phyloP scores from a whole-genome alignment of 1,140 invertebrate genomes.

The Episyrphus balteatus region DNA sequence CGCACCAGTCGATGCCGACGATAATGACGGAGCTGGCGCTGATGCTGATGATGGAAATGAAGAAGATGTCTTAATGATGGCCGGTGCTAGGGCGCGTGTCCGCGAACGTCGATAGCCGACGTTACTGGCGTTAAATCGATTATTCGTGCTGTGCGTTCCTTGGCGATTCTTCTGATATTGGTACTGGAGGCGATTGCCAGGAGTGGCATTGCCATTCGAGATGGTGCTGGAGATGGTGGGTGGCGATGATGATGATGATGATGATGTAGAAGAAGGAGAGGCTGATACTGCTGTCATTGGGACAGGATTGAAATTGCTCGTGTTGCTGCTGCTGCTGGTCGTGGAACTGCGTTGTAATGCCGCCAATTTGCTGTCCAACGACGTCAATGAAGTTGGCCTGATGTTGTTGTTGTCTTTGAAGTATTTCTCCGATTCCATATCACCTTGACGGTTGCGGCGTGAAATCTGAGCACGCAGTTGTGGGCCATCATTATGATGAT shows the following conservation, averaged over 20 bases:
- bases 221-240: conserved; percentile 11
- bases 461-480: conserved; percentile 6
- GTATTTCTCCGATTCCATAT: no score
- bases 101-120: conserved; percentile 18
- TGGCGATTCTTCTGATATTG: conserved; percentile 12
- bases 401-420: background rate
- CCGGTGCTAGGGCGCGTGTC: conserved; percentile 9
- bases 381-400: background rate
- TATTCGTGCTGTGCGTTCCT: background rate
- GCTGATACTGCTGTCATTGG: background rate
- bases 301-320: background rate
- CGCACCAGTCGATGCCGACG: conserved; percentile 13
- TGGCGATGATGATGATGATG: background rate
- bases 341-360: background rate
- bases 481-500: conserved; percentile 2
- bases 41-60: background rate
- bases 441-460: background rate
- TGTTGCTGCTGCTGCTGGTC: background rate
- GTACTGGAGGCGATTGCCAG: conserved; percentile 18
- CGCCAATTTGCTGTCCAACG: background rate
- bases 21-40: conserved; percentile 7
- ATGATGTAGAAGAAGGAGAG: background rate
- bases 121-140: conserved; percentile 1
- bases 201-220: background rate
- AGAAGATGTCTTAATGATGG: conserved; percentile 1